Conservation (phyloP, 2,797 vertebrate genomes). For the Sebastes diploproa region DNA sequence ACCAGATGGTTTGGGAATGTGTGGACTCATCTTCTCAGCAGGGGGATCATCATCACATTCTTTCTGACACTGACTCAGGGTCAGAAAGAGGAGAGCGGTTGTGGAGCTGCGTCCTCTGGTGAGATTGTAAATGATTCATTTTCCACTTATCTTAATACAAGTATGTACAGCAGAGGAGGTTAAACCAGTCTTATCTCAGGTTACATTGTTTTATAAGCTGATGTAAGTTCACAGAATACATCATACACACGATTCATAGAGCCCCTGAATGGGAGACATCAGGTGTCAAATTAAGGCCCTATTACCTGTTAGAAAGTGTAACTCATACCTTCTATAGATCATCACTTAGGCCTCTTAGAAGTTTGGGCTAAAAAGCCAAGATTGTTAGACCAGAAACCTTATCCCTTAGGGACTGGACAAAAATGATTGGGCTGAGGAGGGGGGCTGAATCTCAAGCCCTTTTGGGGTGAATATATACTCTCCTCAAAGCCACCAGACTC, state of each 20-base stretch:
- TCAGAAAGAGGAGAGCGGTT: not conserved
- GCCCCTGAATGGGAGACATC: not conserved
- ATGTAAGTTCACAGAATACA: not conserved
- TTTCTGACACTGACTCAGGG: not conserved
- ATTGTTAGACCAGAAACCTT: not conserved
- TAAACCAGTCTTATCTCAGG: not conserved
- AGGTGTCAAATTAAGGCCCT: not conserved
- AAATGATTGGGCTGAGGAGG: no score
- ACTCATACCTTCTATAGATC: not conserved
- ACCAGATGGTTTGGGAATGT: conserved; percentile 44
- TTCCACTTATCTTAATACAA: not conserved
- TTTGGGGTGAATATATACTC: no score
- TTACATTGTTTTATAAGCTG: not conserved
- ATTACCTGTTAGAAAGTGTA: not conserved
- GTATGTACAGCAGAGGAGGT: not conserved
- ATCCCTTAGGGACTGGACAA: not conserved
- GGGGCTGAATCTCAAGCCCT: not conserved
- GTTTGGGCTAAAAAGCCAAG: not conserved
- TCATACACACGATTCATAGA: not conserved
- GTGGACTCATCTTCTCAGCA: conserved; percentile 41
- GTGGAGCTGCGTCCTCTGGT: not conserved
- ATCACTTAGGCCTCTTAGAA: not conserved
- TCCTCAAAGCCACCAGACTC: no score
- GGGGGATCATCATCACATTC: not conserved
- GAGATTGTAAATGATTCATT: not conserved